Conservation (phyloP, 2,797 vertebrate genomes). For the Cyprinella venusta region DNA sequence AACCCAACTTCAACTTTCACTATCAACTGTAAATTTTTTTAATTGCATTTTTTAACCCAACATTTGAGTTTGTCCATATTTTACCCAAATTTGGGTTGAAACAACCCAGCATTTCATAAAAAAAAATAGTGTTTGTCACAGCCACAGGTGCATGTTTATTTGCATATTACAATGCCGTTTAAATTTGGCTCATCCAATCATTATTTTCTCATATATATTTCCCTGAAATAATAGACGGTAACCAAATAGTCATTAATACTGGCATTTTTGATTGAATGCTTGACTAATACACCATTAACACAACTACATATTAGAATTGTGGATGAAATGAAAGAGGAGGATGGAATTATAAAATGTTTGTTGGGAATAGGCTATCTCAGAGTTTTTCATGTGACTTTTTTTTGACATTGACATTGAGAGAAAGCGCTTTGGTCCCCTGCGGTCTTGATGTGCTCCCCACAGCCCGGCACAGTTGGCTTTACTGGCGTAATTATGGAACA, state of each 20-base stretch:
- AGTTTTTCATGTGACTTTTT: neutral
- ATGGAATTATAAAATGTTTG: neutral
- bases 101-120: too few species aligned
- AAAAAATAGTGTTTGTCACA: too few species aligned
- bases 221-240: neutral
- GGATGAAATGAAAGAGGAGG: neutral
- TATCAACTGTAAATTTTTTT: too few species aligned
- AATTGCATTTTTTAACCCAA: too few species aligned
- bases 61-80: too few species aligned
- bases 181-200: neutral
- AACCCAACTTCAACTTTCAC: too few species aligned
- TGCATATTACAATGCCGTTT: too few species aligned
- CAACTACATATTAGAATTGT: neutral
- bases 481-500: slow-evolving; percentile 17
- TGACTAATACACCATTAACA: neutral
- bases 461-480: slow-evolving; percentile 22
- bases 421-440: slow-evolving; percentile 17
- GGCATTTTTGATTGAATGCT: neutral
- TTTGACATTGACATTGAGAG: neutral
- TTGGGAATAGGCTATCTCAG: neutral
- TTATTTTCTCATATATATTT: neutral
- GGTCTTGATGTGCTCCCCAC: slow-evolving; percentile 1
- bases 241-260: neutral
- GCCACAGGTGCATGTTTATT: too few species aligned
- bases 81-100: too few species aligned